Percentiles rank a stretch among this genome's conserved stretches.
phyloP scores from a whole-genome alignment of 2,888 invertebrate species.

The Julus scanicus region DNA sequence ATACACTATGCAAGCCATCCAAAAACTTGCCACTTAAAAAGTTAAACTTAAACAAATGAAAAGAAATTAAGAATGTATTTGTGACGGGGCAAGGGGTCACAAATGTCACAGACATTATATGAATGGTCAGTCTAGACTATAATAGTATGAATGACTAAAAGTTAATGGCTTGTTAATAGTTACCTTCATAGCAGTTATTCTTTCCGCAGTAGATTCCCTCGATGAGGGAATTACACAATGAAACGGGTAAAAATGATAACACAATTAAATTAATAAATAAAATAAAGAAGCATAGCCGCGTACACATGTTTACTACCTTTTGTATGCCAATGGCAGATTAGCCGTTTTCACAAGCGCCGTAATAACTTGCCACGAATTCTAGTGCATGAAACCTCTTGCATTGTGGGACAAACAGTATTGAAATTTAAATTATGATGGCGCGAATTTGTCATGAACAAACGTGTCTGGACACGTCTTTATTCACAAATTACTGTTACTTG shows the following conservation, averaged over 20 bases:
- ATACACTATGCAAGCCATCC: not conserved
- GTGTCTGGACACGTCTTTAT: no score
- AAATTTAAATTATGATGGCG: not conserved
- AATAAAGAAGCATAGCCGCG: not conserved
- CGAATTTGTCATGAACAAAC: not conserved
- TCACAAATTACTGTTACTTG: no score
- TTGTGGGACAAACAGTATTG: not conserved
- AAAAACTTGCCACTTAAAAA: no score
- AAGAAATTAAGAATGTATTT: not conserved
- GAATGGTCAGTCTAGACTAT: no score
- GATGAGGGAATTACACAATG: conserved; percentile 23
- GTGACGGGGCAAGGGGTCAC: not conserved
- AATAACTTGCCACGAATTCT: not conserved
- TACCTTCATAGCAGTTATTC: conserved; percentile 55
- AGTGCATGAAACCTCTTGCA: not conserved
- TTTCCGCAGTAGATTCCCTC: conserved; percentile 55
- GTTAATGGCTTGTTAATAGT: not conserved
- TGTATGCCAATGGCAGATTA: no score
- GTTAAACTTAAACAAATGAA: no score
- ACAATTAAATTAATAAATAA: not conserved
- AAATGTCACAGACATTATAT: no score
- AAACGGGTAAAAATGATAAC: not conserved
- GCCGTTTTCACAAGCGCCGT: not conserved
- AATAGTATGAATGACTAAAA: not conserved
- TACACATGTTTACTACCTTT: not conserved